These are phyloP conservation scores for Papilio xuthus DNA, from an alignment of 1,140 invertebrate genomes.

Conservation along the genomic window DNA sequence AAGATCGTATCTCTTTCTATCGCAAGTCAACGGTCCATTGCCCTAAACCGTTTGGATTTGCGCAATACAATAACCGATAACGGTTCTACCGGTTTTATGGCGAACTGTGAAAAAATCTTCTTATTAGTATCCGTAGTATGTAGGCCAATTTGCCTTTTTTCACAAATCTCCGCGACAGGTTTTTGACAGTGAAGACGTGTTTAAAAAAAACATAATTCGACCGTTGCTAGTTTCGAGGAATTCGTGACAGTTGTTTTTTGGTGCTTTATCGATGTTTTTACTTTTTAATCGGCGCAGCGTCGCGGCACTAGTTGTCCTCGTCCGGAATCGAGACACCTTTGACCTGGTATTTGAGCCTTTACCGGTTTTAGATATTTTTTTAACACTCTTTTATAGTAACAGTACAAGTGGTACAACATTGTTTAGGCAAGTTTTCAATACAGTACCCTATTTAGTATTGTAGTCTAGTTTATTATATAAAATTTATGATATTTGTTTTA, in stretches of 20 bases:
- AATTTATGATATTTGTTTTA: neutral
- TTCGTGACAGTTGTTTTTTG: constrained; percentile 46
- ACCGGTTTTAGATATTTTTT: constrained; percentile 34
- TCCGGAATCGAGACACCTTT: constrained; percentile 38
- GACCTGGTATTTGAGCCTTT: constrained; percentile 36
- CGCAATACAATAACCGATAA: constrained; percentile 59
- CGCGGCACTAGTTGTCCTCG: constrained; percentile 40
- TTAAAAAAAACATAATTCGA: constrained; percentile 43
- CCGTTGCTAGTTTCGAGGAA: constrained; percentile 49
- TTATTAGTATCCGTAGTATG: constrained; percentile 65
- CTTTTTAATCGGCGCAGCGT: constrained; percentile 39
- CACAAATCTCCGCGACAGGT: constrained; percentile 58
- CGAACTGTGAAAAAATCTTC: constrained; percentile 64
- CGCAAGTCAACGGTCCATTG: constrained; percentile 44
- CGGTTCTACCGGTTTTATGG: constrained; percentile 59
- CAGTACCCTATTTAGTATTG: constrained; percentile 17
- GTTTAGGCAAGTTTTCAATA: constrained; percentile 15
- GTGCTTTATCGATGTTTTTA: constrained; percentile 44
- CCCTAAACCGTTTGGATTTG: constrained; percentile 51
- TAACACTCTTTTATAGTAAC: neutral
- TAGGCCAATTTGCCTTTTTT: constrained; percentile 65
- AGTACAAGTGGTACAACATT: constrained; percentile 15
- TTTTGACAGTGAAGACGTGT: constrained; percentile 52
- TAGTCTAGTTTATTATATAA: neutral
- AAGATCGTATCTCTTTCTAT: constrained; percentile 38